A percentile compares a stretch with the other conserved stretches of the same genome.
phyloP scores from a whole-genome alignment of 2,797 vertebrate genomes.

The Poeciliopsis presidionis region DNA sequence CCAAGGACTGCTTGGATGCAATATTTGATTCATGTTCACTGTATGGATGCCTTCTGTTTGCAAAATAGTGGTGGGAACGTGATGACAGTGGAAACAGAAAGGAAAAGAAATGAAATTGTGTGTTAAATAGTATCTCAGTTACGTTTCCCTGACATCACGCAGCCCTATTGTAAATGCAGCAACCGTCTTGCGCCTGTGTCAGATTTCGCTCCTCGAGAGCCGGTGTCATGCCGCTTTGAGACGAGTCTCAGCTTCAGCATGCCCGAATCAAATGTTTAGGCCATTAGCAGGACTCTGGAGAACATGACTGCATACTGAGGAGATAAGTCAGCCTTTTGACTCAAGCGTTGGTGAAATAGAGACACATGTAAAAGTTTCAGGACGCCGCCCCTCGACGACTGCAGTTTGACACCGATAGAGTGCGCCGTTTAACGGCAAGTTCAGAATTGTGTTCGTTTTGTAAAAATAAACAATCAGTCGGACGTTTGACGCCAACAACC shows the following conservation, averaged over 20 bases:
- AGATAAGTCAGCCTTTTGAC: not conserved
- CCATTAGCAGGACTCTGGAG: not conserved
- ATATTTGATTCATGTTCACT: not conserved
- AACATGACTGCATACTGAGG: not conserved
- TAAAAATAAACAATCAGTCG: not conserved
- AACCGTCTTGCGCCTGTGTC: not conserved
- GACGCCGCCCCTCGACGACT: not conserved
- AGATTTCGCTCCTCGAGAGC: not conserved
- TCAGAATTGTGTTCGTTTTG: not conserved
- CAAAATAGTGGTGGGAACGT: not conserved
- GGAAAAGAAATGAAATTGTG: not conserved
- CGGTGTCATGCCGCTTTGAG: not conserved
- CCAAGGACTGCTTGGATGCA: not conserved
- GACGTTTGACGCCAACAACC: not conserved
- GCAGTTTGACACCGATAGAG: not conserved
- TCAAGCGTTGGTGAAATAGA: not conserved
- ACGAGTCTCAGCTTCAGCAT: not conserved
- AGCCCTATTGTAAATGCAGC: not conserved
- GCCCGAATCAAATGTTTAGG: not conserved
- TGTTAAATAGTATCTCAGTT: not conserved
- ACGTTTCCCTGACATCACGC: not conserved
- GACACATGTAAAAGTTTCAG: not conserved
- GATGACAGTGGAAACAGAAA: not conserved
- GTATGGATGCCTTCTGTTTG: not conserved
- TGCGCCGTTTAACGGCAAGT: not conserved